Evolutionary conservation across 2,888 invertebrate species (phyloP).

Genomic region (Pegoplata infirma): DNA sequence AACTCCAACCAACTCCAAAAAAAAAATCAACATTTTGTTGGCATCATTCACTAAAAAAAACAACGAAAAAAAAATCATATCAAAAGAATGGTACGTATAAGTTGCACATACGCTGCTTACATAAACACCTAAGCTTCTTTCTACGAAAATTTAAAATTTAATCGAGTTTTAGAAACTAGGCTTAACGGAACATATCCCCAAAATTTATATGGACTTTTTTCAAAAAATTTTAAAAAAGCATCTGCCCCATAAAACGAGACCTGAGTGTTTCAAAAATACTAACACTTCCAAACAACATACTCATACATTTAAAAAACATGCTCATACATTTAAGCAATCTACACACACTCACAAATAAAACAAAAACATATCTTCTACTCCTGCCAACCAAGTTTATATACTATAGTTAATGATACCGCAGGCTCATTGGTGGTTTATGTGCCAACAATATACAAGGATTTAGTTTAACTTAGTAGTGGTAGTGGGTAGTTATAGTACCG

Average conservation of each 20-base stretch:
- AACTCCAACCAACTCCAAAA: not conserved
- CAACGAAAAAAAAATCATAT: not conserved
- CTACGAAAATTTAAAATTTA: too few relatives aligned
- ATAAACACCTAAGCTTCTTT: too few relatives aligned
- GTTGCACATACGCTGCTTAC: too few relatives aligned
- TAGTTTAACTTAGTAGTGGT: conserved; percentile 13
- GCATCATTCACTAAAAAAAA: conserved; percentile 35
- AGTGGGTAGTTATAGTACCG: not conserved
- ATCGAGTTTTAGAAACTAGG: too few relatives aligned
- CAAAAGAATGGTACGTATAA: not conserved
- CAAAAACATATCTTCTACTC: not conserved
- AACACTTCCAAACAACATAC: not conserved
- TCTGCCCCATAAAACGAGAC: too few relatives aligned
- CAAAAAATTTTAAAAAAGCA: too few relatives aligned
- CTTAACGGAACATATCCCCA: too few relatives aligned
- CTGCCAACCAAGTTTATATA: conserved; percentile 23
- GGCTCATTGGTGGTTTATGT: conserved; percentile 53
- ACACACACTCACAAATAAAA: not conserved
- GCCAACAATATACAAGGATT: conserved; percentile 37
- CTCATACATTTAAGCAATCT: too few relatives aligned
- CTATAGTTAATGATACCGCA: conserved; percentile 47
- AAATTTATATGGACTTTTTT: too few relatives aligned
- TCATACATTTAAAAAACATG: too few relatives aligned
- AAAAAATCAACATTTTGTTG: conserved; percentile 50
- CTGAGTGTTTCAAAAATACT: too few relatives aligned